Conservation (phyloP, 2,888 invertebrate species). For the Drosophila demipolita region DNA sequence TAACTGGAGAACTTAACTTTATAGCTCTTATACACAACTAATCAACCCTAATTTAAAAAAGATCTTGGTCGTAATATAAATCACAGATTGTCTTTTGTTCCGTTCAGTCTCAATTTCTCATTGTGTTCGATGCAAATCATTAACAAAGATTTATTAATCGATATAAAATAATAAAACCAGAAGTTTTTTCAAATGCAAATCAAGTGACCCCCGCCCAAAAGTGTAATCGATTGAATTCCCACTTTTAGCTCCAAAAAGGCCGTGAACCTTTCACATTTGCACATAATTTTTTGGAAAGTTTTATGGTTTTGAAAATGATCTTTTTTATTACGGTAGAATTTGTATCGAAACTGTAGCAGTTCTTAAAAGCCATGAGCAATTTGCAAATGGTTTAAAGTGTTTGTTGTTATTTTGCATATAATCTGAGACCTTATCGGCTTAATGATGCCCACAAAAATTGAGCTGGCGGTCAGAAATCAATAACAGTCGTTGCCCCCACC, state of each 20-base stretch:
- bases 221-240: slow-evolving; percentile 21
- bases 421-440: slow-evolving; percentile 57
- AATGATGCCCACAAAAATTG: slow-evolving; percentile 75
- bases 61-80: slow-evolving; percentile 7
- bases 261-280: slow-evolving; percentile 73
- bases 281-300: slow-evolving; percentile 71
- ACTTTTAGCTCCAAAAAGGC: slow-evolving; percentile 23
- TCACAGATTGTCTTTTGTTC: slow-evolving; percentile 23
- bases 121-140: slow-evolving; percentile 29
- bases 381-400: slow-evolving; percentile 64
- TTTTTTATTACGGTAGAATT: slow-evolving; percentile 44
- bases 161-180: slow-evolving; percentile 26
- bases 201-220: slow-evolving; percentile 16
- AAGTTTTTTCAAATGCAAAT: slow-evolving; percentile 46
- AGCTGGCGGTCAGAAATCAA: slow-evolving; percentile 74
- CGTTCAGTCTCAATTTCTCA: slow-evolving; percentile 24
- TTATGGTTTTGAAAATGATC: slow-evolving; percentile 59
- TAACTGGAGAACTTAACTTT: slow-evolving; percentile 2
- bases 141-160: slow-evolving; percentile 41
- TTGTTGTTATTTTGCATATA: slow-evolving; percentile 33
- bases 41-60: slow-evolving; percentile 2
- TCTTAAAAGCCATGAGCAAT: slow-evolving; percentile 59
- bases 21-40: slow-evolving; percentile 9
- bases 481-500: slow-evolving; percentile 62
- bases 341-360: slow-evolving; percentile 20